Evolutionary conservation across 2,113 vertebrate species (phyloP), one percentile per base, ranked within the genome.

Genomic region (Catharus bicknelli): DNA sequence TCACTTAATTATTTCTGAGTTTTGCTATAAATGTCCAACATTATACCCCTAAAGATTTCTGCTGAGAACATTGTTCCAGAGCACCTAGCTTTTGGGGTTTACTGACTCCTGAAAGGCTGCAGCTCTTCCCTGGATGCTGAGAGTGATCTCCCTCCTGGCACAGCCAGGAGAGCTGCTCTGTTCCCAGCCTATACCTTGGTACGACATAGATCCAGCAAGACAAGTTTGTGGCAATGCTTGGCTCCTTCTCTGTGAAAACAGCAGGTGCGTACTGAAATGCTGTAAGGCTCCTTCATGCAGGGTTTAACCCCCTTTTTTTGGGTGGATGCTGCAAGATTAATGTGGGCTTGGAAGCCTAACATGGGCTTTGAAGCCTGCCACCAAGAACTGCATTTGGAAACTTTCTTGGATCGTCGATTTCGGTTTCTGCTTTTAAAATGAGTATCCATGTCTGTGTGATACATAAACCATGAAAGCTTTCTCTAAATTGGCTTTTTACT

Each of bases 161-260:
- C 2, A 5, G n/a, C 26, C 0, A 2, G 30, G 0, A 2, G 66
- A 81, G 43, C 47, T 68, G 26, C 77, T 75, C 50, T 13, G 2
- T 79, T 92, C 53, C 53, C 58, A 75, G 81, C 29, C 40, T 21
- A 1, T 78, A 61, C 30, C n/a, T 62, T 67, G 66, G 61, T 66
- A 68, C 53, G 25, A 5, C 16, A 29, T 2, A 5, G 27, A 78
- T 66, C 23, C 61, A 75, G 27, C 45, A 78, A 63, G 66, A 50
- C 6, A 55, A 3, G 0, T 0, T 61, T 88, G 75, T 58, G 74
- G 86, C 59, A 67, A 7, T 2, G 1, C 29, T 89, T 78, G 69
- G 10, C 38, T 94, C 36, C 50, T 91, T 72, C 34, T 59, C 62
- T 8, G 11, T 9, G 27, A 16, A 36, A 90, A 48, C 48, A 93